Evolutionary conservation across 2,888 invertebrate genomes (phyloP), one percentile per base, ranked within the genome.

Genomic region (Liposcelis brunnea): DNA sequence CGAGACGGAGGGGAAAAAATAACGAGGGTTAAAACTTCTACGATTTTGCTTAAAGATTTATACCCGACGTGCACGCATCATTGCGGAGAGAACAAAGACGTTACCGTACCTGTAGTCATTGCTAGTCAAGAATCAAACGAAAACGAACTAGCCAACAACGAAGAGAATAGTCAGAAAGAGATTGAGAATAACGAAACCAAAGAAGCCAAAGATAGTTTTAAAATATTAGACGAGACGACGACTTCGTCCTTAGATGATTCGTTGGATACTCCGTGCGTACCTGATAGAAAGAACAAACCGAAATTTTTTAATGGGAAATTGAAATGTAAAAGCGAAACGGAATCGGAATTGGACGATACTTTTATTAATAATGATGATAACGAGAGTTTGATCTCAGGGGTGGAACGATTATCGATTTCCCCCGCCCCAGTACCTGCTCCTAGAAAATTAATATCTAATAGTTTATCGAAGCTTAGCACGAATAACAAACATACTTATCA

Each of bases 401-500:
- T 40, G 3, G 19, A 40, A 21, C 3, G 40, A 19, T 19, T 40
- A 6, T 40, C 40, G 7, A 19, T 19, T 8, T 40, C 48, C 32
- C 32, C 47, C 5, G 50, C 50, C 7, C 58, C 57, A 6, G 52
- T 55, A 4, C 58, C 58, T 15, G 57, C 57, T 31, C 57, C 57
- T 10, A 50, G 57, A 34, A 55, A 53, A 47, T 52, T 49, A 12
- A 48, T 47, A 6, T 47, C 48, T n/a, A 51, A 49, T 42, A 49
- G 46, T 16, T 11, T 32, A 11, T 18, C 35, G 14, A 19, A 2
- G 11, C 33, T 49, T 42, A 49, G 48, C 7, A 31, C 48, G 11
- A 45, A 53, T 48, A 48, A 50, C 15, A 55, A 56, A 51, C 69
- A 69, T 53, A 66, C 65, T 31, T 70, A 70, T 53, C 69, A 69